These are phyloP conservation scores for Tyto alba DNA, from an alignment of 2,113 vertebrate genomes.

Conservation along the genomic window DNA sequence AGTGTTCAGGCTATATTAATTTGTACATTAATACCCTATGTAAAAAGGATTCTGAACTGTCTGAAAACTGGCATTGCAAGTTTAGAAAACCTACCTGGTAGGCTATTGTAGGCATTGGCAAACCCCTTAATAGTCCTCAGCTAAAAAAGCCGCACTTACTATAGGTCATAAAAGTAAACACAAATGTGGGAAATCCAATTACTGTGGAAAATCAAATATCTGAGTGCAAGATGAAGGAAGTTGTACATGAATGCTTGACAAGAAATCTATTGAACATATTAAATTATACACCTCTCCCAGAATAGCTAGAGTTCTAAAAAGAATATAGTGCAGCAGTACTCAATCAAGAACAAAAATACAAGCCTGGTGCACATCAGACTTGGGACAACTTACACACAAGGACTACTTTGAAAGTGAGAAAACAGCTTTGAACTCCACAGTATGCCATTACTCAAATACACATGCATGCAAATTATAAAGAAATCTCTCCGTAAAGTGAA, in stretches of 20 bases:
- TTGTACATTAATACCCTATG: background rate
- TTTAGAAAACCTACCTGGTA: background rate
- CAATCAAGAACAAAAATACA: constrained; percentile 55
- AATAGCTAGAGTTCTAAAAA: constrained; percentile 52
- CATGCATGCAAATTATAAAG: background rate
- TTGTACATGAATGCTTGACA: constrained; percentile 21
- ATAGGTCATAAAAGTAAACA: constrained; percentile 7
- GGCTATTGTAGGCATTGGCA: background rate
- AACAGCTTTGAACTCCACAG: constrained; percentile 46
- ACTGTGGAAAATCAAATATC: constrained; percentile 22
- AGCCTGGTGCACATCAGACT: constrained; percentile 12
- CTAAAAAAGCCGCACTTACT: background rate
- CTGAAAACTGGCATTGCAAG: background rate
- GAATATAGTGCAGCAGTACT: constrained; percentile 30
- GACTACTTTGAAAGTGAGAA: constrained; percentile 37
- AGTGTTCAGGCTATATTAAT: background rate
- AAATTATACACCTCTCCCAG: constrained; percentile 56
- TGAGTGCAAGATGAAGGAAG: constrained; percentile 43
- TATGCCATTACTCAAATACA: background rate
- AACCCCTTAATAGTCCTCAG: background rate
- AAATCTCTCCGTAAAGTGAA: background rate
- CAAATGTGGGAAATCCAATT: constrained; percentile 5
- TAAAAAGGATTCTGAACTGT: background rate
- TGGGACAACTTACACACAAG: background rate
- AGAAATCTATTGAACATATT: constrained; percentile 54